phyloP scores from a whole-genome alignment of 1,140 invertebrate genomes.

The Drosophila nasuta region DNA sequence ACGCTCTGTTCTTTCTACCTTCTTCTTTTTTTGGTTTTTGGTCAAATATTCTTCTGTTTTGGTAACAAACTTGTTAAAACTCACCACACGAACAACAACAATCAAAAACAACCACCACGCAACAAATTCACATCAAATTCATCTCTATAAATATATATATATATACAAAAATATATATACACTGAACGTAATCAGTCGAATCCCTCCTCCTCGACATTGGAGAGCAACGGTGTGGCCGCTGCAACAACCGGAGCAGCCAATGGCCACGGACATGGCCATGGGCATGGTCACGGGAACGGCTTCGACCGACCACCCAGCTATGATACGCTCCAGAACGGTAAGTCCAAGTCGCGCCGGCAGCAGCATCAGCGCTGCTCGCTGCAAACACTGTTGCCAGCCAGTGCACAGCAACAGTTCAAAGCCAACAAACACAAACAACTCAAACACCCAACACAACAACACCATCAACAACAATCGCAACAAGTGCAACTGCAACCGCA shows the following conservation, averaged over 20 bases:
- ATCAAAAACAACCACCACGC: constrained; percentile 39
- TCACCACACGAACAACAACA: constrained; percentile 53
- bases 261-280: constrained; percentile 32
- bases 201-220: constrained; percentile 81
- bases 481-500: constrained; percentile 51
- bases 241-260: constrained; percentile 34
- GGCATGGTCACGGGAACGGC: constrained; percentile 54
- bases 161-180: constrained; percentile 12
- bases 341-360: constrained; percentile 82
- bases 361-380: constrained; percentile 81
- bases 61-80: constrained; percentile 54
- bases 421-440: constrained; percentile 78
- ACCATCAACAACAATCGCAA: constrained; percentile 42
- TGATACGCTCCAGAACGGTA: constrained; percentile 84
- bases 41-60: constrained; percentile 75
- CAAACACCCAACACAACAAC: constrained; percentile 66
- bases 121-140: constrained; percentile 2
- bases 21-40: constrained; percentile 68
- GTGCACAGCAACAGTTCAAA: constrained; percentile 77
- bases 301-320: constrained; percentile 84
- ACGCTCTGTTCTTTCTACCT: constrained; percentile 65
- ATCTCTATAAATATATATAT: constrained; percentile 7
- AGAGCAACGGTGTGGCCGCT: constrained; percentile 63
- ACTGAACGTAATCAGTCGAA: constrained; percentile 64
- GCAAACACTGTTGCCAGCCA: constrained; percentile 78